Conservation (phyloP, 2,113 vertebrate species). For the Rhinolophus sinicus region DNA sequence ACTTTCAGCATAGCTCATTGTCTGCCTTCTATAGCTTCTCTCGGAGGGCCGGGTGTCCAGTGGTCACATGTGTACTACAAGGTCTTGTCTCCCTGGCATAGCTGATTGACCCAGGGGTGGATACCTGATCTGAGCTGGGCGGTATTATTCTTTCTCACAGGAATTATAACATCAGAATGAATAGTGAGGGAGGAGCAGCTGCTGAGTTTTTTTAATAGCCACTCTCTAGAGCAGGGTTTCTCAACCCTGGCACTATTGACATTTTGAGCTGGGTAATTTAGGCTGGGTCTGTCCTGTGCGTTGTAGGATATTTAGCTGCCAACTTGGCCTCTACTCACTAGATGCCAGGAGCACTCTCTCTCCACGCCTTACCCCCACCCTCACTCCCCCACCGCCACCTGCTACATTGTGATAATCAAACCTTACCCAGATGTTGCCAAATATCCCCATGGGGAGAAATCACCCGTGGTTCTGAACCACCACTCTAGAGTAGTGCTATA, state of each 20-base stretch:
- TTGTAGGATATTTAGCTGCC: neutral
- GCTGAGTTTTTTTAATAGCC: neutral
- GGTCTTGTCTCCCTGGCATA: neutral
- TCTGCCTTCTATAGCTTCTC: neutral
- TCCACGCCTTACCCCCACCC: too few relatives aligned
- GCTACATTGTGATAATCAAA: neutral
- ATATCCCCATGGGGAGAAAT: neutral
- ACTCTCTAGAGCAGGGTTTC: neutral
- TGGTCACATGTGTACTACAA: neutral
- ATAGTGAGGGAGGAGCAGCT: neutral
- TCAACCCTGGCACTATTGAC: neutral
- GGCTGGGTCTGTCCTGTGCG: rapidly evolving
- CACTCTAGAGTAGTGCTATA: neutral
- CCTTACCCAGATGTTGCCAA: neutral
- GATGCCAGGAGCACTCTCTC: neutral
- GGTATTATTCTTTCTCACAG: neutral
- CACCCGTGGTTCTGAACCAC: neutral
- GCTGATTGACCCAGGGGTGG: neutral
- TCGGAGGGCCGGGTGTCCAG: neutral
- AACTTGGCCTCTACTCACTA: neutral
- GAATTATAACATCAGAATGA: neutral
- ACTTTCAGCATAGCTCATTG: neutral
- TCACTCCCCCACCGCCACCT: neutral
- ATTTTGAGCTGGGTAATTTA: neutral
- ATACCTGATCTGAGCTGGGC: neutral